Conservation (phyloP, 2,113 vertebrate species). For the Pica pica region DNA sequence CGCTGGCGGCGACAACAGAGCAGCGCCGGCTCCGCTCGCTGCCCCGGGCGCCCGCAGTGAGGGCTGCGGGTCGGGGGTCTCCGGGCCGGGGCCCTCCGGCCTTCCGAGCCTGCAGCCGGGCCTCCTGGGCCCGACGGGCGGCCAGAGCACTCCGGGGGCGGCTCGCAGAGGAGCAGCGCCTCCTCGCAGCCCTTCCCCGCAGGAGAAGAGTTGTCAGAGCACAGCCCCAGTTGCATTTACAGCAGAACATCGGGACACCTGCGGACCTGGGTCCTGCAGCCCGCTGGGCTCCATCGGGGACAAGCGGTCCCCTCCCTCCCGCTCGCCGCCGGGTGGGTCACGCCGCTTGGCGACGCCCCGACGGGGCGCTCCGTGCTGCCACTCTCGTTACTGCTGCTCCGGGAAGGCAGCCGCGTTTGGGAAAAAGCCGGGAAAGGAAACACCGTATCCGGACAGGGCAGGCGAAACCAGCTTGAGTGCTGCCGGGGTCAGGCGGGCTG, state of each 20-base stretch:
- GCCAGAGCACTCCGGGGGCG: neutral
- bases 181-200: neutral
- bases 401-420: neutral
- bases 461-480: neutral
- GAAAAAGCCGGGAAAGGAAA: neutral
- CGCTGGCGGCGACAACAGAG: fast-evolving
- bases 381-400: neutral
- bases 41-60: neutral
- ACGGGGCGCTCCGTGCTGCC: neutral
- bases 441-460: neutral
- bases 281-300: neutral
- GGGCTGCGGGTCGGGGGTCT: neutral
- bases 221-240: neutral
- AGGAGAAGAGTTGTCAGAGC: neutral
- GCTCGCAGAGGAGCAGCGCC: neutral
- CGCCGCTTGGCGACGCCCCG: neutral
- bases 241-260: neutral
- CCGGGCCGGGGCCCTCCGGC: neutral
- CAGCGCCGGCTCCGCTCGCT: neutral
- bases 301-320: neutral
- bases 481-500: neutral
- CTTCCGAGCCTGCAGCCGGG: neutral
- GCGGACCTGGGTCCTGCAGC: neutral
- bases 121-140: neutral
- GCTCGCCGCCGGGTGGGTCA: neutral